phyloP scores from a whole-genome alignment of 2,797 vertebrate genomes.

The Spizella passerina region DNA sequence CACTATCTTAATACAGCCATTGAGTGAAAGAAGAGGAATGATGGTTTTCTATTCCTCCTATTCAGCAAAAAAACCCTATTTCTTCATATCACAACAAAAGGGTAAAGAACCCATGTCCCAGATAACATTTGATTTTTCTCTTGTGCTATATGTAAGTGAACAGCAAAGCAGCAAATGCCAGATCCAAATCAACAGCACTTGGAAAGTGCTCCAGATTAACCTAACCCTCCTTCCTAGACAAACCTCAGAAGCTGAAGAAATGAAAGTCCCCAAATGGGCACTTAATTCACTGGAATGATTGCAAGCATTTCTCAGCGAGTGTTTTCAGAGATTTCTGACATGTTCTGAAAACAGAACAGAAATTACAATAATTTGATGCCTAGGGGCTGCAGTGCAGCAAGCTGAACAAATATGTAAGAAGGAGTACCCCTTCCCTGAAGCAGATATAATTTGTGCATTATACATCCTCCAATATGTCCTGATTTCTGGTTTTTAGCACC shows the following conservation, averaged over 20 bases:
- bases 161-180: not conserved
- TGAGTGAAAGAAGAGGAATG: not conserved
- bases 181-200: not conserved
- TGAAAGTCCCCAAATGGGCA: not conserved
- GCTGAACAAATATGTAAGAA: not conserved
- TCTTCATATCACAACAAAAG: not conserved
- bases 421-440: not conserved
- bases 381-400: not conserved
- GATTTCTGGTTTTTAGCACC: not conserved
- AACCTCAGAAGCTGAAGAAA: not conserved
- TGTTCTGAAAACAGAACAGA: not conserved
- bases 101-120: accelerated
- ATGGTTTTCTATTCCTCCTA: not conserved
- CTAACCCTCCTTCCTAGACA: not conserved
- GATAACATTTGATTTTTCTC: not conserved
- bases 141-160: not conserved
- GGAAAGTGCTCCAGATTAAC: not conserved
- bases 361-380: not conserved
- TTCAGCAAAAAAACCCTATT: not conserved
- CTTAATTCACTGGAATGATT: not conserved
- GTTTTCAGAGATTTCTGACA: not conserved
- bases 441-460: not conserved
- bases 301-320: accelerated
- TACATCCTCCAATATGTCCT: not conserved
- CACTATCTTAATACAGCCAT: not conserved